Evolutionary conservation across 2,797 vertebrate species (phyloP).

Genomic region (Crypturellus tataupa): DNA sequence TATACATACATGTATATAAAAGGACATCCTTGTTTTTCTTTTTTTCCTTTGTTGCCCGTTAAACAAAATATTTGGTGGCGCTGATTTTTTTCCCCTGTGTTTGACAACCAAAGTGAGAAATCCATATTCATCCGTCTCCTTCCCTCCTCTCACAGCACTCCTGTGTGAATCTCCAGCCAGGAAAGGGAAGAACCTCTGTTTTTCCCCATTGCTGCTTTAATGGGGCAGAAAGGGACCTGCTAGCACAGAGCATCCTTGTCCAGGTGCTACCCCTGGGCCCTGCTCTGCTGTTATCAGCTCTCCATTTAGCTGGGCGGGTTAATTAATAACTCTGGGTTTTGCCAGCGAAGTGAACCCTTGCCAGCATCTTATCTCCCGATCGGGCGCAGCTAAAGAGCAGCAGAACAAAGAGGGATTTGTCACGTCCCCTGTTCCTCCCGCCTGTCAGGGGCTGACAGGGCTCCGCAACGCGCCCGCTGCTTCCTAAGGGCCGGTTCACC

Average conservation of each 20-base stretch:
- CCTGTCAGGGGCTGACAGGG: constrained; percentile 5
- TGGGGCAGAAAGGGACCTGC: not conserved
- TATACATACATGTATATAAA: not conserved
- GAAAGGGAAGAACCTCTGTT: not conserved
- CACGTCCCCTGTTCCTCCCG: not conserved
- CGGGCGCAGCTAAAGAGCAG: not conserved
- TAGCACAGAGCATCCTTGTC: not conserved
- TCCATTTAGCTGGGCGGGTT: constrained; percentile 40
- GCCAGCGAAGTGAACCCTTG: constrained; percentile 1
- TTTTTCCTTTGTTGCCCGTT: not conserved
- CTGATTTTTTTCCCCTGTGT: not conserved
- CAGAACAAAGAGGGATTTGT: constrained; percentile 71
- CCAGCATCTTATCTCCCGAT: not conserved
- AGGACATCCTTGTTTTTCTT: not conserved
- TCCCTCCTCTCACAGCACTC: not conserved
- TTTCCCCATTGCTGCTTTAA: not conserved
- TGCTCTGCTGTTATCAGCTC: constrained; percentile 9
- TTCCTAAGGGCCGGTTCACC: constrained; percentile 50
- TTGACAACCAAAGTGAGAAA: constrained; percentile 22
- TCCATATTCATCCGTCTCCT: constrained; percentile 47
- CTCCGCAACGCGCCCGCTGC: constrained; percentile 1
- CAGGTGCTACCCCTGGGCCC: not conserved
- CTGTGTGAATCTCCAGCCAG: not conserved
- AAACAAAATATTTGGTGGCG: not conserved
- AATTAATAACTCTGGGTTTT: constrained; percentile 66